These are phyloP conservation scores for Eriosoma lanigerum DNA, from an alignment of 1,140 invertebrate genomes.

Conservation along the genomic window DNA sequence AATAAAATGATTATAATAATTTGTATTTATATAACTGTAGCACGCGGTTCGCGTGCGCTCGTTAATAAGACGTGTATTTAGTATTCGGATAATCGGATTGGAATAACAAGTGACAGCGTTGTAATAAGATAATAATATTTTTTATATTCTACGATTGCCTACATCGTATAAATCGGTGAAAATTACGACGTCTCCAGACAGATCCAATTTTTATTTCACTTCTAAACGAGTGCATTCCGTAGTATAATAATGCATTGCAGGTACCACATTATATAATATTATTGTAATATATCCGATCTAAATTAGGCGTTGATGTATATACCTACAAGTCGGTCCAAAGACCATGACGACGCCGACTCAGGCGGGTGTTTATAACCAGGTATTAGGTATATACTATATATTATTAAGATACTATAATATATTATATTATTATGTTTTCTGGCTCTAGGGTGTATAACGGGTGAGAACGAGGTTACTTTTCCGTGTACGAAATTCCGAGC, in stretches of 20 bases:
- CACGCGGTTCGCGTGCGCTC: too few species aligned
- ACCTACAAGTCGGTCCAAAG: background rate
- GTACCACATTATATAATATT: background rate
- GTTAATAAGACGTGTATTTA: too few species aligned
- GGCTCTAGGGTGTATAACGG: background rate
- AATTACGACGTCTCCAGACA: slow-evolving; percentile 6
- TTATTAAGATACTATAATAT: too few species aligned
- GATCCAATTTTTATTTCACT: slow-evolving; percentile 5
- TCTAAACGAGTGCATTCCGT: background rate
- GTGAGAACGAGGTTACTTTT: background rate
- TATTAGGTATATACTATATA: too few species aligned
- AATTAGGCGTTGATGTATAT: background rate
- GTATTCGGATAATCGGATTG: too few species aligned
- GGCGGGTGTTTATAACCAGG: too few species aligned
- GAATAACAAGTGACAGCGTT: too few species aligned
- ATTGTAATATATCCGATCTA: background rate
- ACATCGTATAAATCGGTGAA: background rate
- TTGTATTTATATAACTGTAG: too few species aligned
- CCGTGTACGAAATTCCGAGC: background rate
- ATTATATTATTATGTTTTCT: slow-evolving; percentile 2
- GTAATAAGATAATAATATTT: too few species aligned
- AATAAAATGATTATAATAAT: too few species aligned
- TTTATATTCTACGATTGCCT: background rate
- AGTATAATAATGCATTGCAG: too few species aligned
- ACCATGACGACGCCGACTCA: background rate